phyloP scores from a whole-genome alignment of 1,140 invertebrate genomes.

The Leptopilina boulardi region DNA sequence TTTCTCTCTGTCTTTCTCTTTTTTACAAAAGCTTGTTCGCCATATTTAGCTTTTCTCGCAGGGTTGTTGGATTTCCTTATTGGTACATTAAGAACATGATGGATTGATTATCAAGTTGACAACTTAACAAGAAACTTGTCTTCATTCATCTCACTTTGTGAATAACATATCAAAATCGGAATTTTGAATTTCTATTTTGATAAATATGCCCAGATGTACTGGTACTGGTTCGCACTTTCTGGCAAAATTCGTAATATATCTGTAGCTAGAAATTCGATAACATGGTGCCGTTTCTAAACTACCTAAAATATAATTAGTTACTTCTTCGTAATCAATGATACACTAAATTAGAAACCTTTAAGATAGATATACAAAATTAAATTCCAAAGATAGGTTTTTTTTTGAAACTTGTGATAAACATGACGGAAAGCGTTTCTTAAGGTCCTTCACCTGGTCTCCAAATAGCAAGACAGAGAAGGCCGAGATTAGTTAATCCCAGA shows the following conservation, averaged over 20 bases:
- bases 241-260: too few species aligned
- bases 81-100: slow-evolving; percentile 17
- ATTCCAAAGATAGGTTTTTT: background rate
- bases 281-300: too few species aligned
- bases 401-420: background rate
- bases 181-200: too few species aligned
- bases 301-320: too few species aligned
- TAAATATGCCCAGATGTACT: too few species aligned
- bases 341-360: too few species aligned
- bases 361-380: too few species aligned
- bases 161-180: background rate
- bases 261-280: too few species aligned
- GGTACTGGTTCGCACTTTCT: too few species aligned
- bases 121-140: slow-evolving; percentile 13
- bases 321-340: too few species aligned
- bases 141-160: background rate
- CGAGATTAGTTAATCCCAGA: slow-evolving; percentile 22
- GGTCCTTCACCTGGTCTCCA: slow-evolving; percentile 11
- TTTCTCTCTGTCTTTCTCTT: slow-evolving; percentile 44
- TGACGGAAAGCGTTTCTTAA: background rate
- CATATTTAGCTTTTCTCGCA: background rate
- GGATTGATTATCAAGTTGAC: slow-evolving; percentile 25
- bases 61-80: slow-evolving; percentile 6
- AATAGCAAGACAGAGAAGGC: slow-evolving; percentile 11
- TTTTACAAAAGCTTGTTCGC: background rate